Conservation (phyloP, 2,888 invertebrate genomes). For the Conistra vaccinii region DNA sequence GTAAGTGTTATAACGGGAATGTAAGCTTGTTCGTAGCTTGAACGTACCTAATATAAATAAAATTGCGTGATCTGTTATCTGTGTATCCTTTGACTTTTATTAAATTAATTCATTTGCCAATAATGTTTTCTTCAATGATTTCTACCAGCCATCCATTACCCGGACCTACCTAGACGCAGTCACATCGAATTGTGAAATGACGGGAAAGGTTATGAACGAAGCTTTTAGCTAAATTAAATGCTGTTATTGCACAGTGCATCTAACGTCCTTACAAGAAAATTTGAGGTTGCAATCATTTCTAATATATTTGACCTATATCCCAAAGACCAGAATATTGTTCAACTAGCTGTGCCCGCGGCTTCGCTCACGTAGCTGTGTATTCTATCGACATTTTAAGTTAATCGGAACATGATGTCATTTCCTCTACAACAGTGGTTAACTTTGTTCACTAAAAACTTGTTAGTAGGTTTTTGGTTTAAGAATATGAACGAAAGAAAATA, state of each 20-base stretch:
- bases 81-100: slow-evolving; percentile 26
- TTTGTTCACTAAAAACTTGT: too few species aligned
- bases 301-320: slow-evolving; percentile 31
- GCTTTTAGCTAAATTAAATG: slow-evolving; percentile 49
- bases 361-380: background rate
- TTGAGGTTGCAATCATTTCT: slow-evolving; percentile 17
- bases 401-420: too few species aligned
- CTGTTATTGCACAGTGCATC: slow-evolving; percentile 36
- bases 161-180: background rate
- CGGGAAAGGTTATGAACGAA: slow-evolving; percentile 12
- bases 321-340: slow-evolving; percentile 5
- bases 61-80: slow-evolving; percentile 19
- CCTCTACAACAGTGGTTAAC: too few species aligned
- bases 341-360: background rate
- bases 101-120: slow-evolving; percentile 35
- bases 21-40: background rate
- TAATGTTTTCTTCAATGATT: slow-evolving; percentile 15
- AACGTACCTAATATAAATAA: background rate
- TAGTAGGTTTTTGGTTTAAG: too few species aligned
- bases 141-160: background rate
- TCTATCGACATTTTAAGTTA: background rate
- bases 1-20: slow-evolving; percentile 5
- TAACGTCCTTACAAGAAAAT: background rate
- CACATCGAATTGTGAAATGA: slow-evolving; percentile 25
- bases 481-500: too few species aligned